These are phyloP conservation scores for Toxotes lorentzi DNA, from an alignment of 2,797 vertebrate genomes.

Conservation along the genomic window DNA sequence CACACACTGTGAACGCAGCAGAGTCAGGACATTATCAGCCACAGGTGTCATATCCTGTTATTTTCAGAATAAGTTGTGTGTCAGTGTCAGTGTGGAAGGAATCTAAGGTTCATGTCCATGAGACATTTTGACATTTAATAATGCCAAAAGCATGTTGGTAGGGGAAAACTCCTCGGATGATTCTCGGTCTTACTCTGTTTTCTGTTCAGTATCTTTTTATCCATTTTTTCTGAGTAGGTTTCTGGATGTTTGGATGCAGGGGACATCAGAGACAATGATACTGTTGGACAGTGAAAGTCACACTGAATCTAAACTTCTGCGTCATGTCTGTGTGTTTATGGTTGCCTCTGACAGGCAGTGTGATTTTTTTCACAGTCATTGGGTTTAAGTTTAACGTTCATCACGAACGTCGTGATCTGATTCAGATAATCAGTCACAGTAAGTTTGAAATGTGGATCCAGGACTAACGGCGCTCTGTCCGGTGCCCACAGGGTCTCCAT, in stretches of 20 bases:
- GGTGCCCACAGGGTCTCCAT: neutral
- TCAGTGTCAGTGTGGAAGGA: neutral
- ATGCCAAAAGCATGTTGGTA: too few species aligned
- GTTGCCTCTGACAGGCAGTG: neutral
- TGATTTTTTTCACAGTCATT: neutral
- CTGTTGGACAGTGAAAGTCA: too few species aligned
- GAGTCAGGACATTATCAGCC: neutral
- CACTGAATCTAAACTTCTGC: neutral
- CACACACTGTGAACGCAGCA: neutral
- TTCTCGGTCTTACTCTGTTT: neutral
- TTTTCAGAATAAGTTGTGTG: neutral
- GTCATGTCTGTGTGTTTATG: neutral
- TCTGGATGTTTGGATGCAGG: neutral
- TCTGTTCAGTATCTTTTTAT: neutral
- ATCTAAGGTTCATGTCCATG: neutral
- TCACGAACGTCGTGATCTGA: neutral
- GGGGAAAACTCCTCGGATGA: too few species aligned
- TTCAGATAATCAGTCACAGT: neutral
- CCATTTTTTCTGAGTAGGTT: neutral
- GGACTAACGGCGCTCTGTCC: neutral
- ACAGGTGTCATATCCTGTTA: neutral
- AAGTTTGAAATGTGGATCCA: neutral
- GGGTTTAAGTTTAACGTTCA: neutral
- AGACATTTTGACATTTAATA: too few species aligned
- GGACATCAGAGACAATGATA: neutral